These are phyloP conservation scores for Planiliza haematocheilus DNA, from an alignment of 2,113 vertebrate genomes.

Conservation along the genomic window DNA sequence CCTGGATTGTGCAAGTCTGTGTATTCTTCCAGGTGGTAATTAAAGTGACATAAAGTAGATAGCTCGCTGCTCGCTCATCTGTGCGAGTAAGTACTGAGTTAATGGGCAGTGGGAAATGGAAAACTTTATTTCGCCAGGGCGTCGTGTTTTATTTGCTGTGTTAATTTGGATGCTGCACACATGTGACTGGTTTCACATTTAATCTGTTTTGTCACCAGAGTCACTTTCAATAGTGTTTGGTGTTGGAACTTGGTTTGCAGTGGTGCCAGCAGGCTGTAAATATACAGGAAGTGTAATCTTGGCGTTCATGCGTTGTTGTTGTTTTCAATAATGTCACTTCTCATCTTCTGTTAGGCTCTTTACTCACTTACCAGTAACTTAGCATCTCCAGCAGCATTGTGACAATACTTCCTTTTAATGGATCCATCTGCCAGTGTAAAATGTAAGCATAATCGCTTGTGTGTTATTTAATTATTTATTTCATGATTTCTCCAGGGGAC, in stretches of 20 bases:
- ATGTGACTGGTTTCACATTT: slow-evolving; percentile 41
- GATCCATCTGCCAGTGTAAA: neutral
- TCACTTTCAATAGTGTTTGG: slow-evolving; percentile 28
- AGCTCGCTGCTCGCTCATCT: slow-evolving; percentile 46
- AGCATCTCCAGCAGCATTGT: slow-evolving; percentile 1
- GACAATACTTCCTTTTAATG: neutral
- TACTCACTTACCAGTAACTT: slow-evolving; percentile 8
- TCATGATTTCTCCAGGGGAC: neutral
- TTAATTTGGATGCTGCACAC: slow-evolving; percentile 37
- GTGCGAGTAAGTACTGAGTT: slow-evolving; percentile 35
- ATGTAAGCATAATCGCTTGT: neutral
- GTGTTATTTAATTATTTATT: neutral
- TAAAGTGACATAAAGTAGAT: slow-evolving; percentile 52
- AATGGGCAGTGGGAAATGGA: slow-evolving; percentile 53
- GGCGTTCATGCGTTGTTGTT: slow-evolving; percentile 7
- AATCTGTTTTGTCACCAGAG: slow-evolving; percentile 56
- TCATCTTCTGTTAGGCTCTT: slow-evolving; percentile 19
- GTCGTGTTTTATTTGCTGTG: slow-evolving; percentile 36
- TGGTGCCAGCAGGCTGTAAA: slow-evolving; percentile 21
- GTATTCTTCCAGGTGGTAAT: slow-evolving; percentile 65
- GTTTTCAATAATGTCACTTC: slow-evolving; percentile 30
- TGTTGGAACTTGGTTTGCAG: slow-evolving; percentile 27
- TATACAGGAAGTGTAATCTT: slow-evolving; percentile 12
- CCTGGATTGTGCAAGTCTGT: slow-evolving; percentile 4
- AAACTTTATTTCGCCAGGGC: slow-evolving; percentile 41